These are phyloP conservation scores for Glaucidium brasilianum DNA, from an alignment of 2,113 vertebrate species.

Conservation along the genomic window DNA sequence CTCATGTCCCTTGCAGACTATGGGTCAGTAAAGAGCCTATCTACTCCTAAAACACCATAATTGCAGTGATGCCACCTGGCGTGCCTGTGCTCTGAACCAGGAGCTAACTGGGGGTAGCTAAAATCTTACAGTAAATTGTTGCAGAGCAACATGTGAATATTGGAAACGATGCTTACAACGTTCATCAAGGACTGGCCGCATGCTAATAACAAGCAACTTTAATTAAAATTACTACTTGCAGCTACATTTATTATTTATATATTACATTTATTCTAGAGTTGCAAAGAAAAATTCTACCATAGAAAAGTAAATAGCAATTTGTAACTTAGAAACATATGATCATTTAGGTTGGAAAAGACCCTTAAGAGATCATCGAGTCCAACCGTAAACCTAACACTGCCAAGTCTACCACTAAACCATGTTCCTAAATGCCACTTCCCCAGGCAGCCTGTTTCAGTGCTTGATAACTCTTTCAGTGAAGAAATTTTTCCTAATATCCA, in stretches of 20 bases:
- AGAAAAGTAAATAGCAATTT: neutral
- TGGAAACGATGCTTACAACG: neutral
- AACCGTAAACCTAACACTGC: neutral
- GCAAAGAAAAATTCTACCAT: neutral
- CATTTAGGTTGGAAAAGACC: neutral
- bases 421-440: neutral
- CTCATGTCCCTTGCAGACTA: accelerated
- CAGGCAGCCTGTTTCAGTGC: neutral
- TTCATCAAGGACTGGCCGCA: neutral
- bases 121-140: neutral
- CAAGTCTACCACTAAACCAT: neutral
- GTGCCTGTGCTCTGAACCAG: neutral
- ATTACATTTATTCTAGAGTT: neutral
- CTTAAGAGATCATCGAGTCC: neutral
- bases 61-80: neutral
- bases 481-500: neutral
- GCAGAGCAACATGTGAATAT: neutral
- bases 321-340: neutral
- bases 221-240: neutral
- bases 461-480: neutral
- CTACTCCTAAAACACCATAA: accelerated
- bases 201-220: neutral
- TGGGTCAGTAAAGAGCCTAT: neutral
- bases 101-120: neutral
- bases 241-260: neutral